Conservation (phyloP, 2,797 vertebrate genomes). For the Molossus molossus region DNA sequence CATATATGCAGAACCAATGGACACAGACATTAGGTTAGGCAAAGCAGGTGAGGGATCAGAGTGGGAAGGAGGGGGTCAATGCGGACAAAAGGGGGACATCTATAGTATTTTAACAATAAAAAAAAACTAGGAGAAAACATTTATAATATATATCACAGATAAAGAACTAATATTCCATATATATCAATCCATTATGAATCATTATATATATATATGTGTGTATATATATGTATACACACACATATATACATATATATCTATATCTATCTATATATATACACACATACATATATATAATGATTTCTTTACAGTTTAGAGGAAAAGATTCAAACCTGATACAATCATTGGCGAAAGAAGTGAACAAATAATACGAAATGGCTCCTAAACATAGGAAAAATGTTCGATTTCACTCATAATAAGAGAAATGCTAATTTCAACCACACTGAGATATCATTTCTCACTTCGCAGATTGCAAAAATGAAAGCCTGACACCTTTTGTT, state of each 20-base stretch:
- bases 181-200: background rate
- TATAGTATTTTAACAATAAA: too few relatives aligned
- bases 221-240: too few relatives aligned
- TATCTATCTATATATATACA: too few relatives aligned
- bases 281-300: background rate
- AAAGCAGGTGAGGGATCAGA: too few relatives aligned
- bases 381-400: background rate
- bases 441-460: background rate
- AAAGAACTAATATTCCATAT: background rate
- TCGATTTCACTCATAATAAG: background rate
- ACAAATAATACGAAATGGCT: background rate
- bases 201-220: background rate
- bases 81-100: too few relatives aligned
- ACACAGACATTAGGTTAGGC: too few relatives aligned
- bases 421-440: slow-evolving; percentile 35
- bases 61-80: too few relatives aligned
- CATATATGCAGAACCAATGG: too few relatives aligned
- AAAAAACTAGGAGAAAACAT: too few relatives aligned
- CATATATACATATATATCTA: background rate
- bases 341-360: background rate
- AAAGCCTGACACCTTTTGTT: background rate
- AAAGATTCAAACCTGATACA: background rate
- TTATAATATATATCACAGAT: background rate
- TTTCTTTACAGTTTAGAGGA: background rate
- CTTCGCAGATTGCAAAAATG: background rate